Percentiles rank a stretch among this genome's conserved stretches.
Conservation (phyloP, 1,140 invertebrate genomes). For the Drosophila guanche region DNA sequence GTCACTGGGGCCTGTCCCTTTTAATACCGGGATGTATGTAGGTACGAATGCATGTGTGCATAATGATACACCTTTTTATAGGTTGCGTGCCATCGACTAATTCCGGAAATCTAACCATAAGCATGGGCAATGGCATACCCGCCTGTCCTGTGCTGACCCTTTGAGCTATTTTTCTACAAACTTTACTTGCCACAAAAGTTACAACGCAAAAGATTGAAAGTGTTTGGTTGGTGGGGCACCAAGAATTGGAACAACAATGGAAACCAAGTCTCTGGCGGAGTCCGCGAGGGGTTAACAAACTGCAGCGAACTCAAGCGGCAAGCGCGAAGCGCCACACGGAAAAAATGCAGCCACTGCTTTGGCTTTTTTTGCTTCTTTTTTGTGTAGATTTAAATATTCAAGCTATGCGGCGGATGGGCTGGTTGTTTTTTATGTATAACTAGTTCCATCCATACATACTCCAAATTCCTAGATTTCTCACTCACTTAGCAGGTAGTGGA, state of each 20-base stretch:
- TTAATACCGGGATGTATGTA: slow-evolving; percentile 5
- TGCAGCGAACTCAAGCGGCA: slow-evolving; percentile 61
- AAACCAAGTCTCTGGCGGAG: neutral
- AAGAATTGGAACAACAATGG: slow-evolving; percentile 5
- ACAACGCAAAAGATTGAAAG: slow-evolving; percentile 51
- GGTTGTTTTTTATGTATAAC: slow-evolving; percentile 6
- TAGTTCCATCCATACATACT: slow-evolving; percentile 6
- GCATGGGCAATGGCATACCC: slow-evolving; percentile 56
- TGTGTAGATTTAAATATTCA: slow-evolving; percentile 17
- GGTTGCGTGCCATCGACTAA: slow-evolving; percentile 66
- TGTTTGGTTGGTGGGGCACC: slow-evolving; percentile 28
- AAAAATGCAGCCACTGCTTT: slow-evolving; percentile 7
- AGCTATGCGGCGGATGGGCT: neutral
- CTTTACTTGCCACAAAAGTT: slow-evolving; percentile 9
- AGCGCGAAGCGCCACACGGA: slow-evolving; percentile 29
- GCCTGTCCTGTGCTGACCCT: slow-evolving; percentile 9
- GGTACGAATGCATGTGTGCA: slow-evolving; percentile 41
- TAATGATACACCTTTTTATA: slow-evolving; percentile 45
- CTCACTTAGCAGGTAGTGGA: slow-evolving; percentile 21
- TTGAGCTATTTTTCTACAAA: slow-evolving; percentile 27
- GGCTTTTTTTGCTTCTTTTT: slow-evolving; percentile 15
- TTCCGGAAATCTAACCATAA: slow-evolving; percentile 64
- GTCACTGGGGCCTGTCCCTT: slow-evolving; percentile 32
- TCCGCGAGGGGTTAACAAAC: slow-evolving; percentile 62
- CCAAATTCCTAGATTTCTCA: slow-evolving; percentile 26